phyloP scores from a whole-genome alignment of 92 coral and sea anemone genomes.

The Palythoa grandiflora region DNA sequence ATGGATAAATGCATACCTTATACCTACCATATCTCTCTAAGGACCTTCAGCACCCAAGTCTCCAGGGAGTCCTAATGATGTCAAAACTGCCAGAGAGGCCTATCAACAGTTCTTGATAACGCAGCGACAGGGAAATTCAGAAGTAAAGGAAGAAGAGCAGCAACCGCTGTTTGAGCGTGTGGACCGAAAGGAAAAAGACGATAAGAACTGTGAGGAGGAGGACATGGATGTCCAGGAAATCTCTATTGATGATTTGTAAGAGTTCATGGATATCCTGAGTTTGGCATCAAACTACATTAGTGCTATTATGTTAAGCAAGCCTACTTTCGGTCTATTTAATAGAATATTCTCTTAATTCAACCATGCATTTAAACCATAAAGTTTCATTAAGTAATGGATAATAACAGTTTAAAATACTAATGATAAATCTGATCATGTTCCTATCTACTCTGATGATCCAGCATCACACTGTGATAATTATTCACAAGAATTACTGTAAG shows the following conservation, averaged over 20 bases:
- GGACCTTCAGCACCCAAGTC: constrained; percentile 38
- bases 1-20: not conserved
- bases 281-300: not conserved
- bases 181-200: constrained; percentile 48
- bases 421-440: too few relatives aligned
- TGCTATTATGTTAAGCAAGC: not conserved
- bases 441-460: too few relatives aligned
- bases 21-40: not conserved
- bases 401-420: too few relatives aligned
- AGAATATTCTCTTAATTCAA: too few relatives aligned
- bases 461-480: too few relatives aligned
- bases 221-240: constrained; percentile 81
- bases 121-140: constrained; percentile 49
- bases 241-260: constrained; percentile 85
- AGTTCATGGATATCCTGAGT: too few relatives aligned
- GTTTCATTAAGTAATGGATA: too few relatives aligned
- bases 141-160: constrained; percentile 51
- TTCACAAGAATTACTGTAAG: too few relatives aligned
- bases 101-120: constrained; percentile 86
- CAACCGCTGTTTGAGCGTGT: constrained; percentile 66
- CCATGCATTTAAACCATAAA: too few relatives aligned
- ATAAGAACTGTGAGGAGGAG: constrained; percentile 36
- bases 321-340: too few relatives aligned
- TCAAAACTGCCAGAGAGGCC: constrained; percentile 64
- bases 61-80: constrained; percentile 56